Evolutionary conservation across 2,888 invertebrate genomes (phyloP).

Genomic region (Eristalinus aeneus): DNA sequence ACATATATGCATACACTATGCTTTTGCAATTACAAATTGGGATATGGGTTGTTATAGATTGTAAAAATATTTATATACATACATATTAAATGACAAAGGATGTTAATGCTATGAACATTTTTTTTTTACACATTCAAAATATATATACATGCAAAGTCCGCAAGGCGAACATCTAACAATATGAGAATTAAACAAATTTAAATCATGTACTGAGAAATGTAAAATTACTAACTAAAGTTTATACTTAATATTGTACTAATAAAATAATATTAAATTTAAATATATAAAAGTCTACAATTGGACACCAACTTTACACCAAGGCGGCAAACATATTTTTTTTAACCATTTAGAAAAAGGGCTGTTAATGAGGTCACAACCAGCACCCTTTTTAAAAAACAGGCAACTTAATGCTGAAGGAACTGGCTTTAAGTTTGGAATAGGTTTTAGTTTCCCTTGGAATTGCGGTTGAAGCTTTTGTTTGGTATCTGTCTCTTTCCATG

Average conservation of each 20-base stretch:
- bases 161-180: constrained; percentile 53
- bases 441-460: not conserved
- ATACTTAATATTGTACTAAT: constrained; percentile 67
- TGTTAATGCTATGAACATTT: constrained; percentile 31
- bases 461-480: not conserved
- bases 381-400: not conserved
- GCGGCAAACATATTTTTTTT: not conserved
- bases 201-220: constrained; percentile 67
- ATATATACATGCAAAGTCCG: constrained; percentile 36
- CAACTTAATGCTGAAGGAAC: not conserved
- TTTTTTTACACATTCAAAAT: constrained; percentile 50
- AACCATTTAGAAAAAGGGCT: constrained; percentile 16
- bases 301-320: not conserved
- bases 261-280: constrained; percentile 46
- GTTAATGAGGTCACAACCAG: not conserved
- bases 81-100: constrained; percentile 30
- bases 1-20: constrained; percentile 32
- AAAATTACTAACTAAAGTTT: constrained; percentile 66
- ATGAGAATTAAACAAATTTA: constrained; percentile 37
- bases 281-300: constrained; percentile 39
- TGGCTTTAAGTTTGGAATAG: not conserved
- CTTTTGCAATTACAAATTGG: constrained; percentile 60
- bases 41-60: constrained; percentile 67
- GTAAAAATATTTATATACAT: constrained; percentile 24
- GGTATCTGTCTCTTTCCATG: too few species aligned